These are phyloP conservation scores for Oophaga sylvatica DNA, from an alignment of 2,797 vertebrate genomes.

Conservation along the genomic window DNA sequence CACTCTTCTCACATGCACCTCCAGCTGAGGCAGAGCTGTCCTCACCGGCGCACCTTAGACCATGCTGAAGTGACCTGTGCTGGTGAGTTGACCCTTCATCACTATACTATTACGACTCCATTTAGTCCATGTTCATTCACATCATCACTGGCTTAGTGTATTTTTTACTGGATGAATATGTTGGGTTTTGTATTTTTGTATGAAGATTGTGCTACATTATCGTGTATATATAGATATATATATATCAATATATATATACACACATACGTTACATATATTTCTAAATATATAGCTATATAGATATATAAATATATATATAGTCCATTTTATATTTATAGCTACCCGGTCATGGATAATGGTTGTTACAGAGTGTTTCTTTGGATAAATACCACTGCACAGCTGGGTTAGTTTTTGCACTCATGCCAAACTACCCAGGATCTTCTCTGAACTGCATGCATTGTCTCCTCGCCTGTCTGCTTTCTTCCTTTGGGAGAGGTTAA, in stretches of 20 bases:
- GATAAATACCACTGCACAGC: slow-evolving; percentile 39
- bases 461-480: slow-evolving; percentile 14
- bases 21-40: slow-evolving; percentile 57
- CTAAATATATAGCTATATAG: neutral
- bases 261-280: neutral
- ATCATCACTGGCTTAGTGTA: neutral
- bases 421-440: slow-evolving; percentile 28
- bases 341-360: neutral
- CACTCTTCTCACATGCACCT: slow-evolving; percentile 58
- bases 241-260: neutral
- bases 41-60: slow-evolving; percentile 37
- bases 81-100: slow-evolving; percentile 43
- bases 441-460: slow-evolving; percentile 28
- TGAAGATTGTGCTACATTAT: neutral
- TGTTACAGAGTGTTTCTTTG: slow-evolving; percentile 23
- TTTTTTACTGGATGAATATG: neutral
- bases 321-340: neutral
- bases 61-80: slow-evolving; percentile 48
- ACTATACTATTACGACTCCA: neutral
- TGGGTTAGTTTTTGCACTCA: slow-evolving; percentile 40
- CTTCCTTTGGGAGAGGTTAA: slow-evolving; percentile 3
- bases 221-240: neutral
- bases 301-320: neutral
- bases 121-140: neutral
- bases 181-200: neutral